Evolutionary conservation across 2,113 vertebrate species (phyloP).

Genomic region (Hippocampus guttulatus): DNA sequence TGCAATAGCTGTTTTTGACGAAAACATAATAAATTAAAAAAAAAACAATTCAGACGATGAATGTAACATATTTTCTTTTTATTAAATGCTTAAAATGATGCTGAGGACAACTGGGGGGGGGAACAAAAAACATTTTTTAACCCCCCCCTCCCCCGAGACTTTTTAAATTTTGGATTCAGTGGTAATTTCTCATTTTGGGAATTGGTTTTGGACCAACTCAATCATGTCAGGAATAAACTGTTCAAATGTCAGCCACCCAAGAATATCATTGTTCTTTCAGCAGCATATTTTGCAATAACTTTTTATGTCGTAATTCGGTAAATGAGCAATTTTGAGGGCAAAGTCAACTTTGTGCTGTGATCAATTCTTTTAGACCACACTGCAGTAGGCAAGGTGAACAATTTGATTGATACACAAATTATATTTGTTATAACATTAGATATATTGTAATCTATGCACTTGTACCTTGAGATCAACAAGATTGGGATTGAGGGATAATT

Average conservation of each 20-base stretch:
- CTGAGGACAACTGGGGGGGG: background rate
- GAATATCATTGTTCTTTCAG: background rate
- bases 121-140: background rate
- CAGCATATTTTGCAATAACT: too few species aligned
- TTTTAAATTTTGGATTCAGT: background rate
- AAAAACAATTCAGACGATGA: constrained; percentile 69
- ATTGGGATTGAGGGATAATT: too few species aligned
- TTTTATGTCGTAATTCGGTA: too few species aligned
- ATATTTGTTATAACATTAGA: background rate
- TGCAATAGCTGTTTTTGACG: constrained; percentile 40
- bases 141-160: background rate
- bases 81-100: constrained; percentile 20
- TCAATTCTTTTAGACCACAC: too few species aligned
- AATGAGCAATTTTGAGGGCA: too few species aligned
- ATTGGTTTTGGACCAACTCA: background rate
- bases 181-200: background rate
- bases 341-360: too few species aligned
- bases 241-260: background rate
- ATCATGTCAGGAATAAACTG: background rate
- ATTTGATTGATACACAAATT: background rate
- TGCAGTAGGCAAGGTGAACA: background rate
- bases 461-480: too few species aligned
- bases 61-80: constrained; percentile 71
- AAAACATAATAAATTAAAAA: constrained; percentile 12
- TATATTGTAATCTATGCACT: background rate